Evolutionary conservation across 2,113 vertebrate genomes (phyloP).

Genomic region (Sigmodon hispidus): DNA sequence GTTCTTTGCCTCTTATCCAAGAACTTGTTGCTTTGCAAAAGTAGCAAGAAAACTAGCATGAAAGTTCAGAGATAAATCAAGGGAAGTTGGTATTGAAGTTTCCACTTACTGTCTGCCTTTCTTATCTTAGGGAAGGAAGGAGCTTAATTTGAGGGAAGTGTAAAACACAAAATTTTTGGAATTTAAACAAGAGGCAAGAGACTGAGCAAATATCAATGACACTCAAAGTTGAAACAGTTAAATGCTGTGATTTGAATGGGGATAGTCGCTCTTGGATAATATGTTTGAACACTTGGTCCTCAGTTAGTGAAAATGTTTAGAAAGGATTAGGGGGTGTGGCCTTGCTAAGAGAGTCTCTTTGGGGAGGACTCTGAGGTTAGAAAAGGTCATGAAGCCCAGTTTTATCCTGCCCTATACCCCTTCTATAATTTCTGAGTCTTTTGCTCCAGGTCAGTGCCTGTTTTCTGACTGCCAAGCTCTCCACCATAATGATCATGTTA

Average conservation of each 20-base stretch:
- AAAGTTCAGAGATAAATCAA: not conserved
- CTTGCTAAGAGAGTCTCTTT: not conserved
- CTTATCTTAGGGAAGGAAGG: not conserved
- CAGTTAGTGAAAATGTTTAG: not conserved
- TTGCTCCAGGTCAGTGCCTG: not conserved
- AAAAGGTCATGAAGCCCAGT: not conserved
- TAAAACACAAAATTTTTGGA: not conserved
- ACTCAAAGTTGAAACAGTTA: not conserved
- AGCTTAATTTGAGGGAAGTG: not conserved
- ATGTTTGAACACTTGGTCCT: not conserved
- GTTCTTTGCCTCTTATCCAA: not conserved
- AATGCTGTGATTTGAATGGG: not conserved
- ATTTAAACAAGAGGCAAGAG: not conserved
- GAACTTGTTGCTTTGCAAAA: not conserved
- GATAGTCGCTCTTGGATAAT: not conserved
- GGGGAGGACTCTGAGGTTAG: no score
- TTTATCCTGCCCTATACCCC: accelerated
- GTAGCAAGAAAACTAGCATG: not conserved
- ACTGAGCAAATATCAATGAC: not conserved
- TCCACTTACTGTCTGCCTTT: not conserved
- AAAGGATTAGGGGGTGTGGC: not conserved
- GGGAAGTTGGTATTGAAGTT: not conserved
- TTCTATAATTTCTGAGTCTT: not conserved
- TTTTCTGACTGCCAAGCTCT: not conserved
- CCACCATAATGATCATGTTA: not conserved